phyloP scores from a whole-genome alignment of 1,140 invertebrate genomes.

The Drosophila ambigua region DNA sequence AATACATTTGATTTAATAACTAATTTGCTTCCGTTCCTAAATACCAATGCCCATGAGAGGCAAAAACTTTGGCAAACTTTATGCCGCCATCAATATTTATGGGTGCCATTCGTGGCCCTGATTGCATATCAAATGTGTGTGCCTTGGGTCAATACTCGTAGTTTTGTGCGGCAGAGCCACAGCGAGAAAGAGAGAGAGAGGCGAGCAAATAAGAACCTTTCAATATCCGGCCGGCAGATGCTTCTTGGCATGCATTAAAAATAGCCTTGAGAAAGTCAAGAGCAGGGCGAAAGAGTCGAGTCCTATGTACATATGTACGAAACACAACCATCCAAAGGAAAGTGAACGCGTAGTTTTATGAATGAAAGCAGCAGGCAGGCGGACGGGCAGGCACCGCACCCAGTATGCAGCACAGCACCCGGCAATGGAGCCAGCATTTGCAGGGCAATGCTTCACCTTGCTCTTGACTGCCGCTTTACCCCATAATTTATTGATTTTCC shows the following conservation, averaged over 20 bases:
- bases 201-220: slow-evolving; percentile 17
- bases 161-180: slow-evolving; percentile 4
- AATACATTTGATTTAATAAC: too few relatives aligned
- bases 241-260: slow-evolving; percentile 59
- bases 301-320: not conserved
- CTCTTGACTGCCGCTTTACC: slow-evolving; percentile 78
- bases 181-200: not conserved
- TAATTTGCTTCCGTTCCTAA: too few relatives aligned
- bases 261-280: slow-evolving; percentile 68
- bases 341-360: slow-evolving; percentile 68
- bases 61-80: not conserved
- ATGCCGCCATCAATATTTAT: not conserved
- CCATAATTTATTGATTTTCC: slow-evolving; percentile 80
- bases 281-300: slow-evolving; percentile 8
- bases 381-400: not conserved
- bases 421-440: not conserved
- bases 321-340: slow-evolving; percentile 25
- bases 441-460: slow-evolving; percentile 72
- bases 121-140: slow-evolving; percentile 10
- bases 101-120: slow-evolving; percentile 2
- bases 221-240: slow-evolving; percentile 51
- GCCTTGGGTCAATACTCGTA: slow-evolving; percentile 7
- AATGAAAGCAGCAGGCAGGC: slow-evolving; percentile 49
- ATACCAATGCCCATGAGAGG: too few relatives aligned
- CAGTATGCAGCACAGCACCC: not conserved